Evolutionary conservation across 2,113 vertebrate species (phyloP).

Genomic region (Pyrgilauda ruficollis): DNA sequence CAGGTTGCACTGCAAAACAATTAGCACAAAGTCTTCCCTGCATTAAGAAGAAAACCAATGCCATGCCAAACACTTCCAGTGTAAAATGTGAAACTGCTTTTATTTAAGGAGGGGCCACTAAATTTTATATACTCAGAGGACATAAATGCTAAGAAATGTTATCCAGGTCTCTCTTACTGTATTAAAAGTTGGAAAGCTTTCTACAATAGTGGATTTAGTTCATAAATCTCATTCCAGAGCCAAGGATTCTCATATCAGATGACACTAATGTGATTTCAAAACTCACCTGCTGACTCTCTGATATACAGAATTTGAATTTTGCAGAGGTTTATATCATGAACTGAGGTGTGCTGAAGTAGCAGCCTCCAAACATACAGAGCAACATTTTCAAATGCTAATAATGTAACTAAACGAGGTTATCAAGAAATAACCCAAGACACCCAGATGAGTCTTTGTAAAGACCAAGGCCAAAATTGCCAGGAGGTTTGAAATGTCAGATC

Average conservation of each 20-base stretch:
- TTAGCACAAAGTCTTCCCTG: neutral
- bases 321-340: fast-evolving
- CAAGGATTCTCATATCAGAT: neutral
- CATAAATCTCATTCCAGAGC: neutral
- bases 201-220: neutral
- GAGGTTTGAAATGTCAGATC: neutral
- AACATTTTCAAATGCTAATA: neutral
- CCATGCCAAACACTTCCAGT: neutral
- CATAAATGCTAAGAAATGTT: neutral
- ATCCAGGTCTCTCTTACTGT: neutral
- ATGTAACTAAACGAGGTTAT: neutral
- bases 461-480: neutral
- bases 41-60: neutral
- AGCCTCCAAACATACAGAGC: neutral
- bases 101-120: neutral
- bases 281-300: neutral
- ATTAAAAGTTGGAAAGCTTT: neutral
- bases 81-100: neutral
- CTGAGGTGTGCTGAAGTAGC: neutral
- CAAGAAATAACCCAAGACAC: neutral
- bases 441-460: neutral
- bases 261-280: neutral
- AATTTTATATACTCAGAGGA: neutral
- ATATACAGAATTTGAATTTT: neutral
- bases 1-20: neutral